Evolutionary conservation across 2,888 invertebrate genomes (phyloP).

Genomic region (Hecatera dysodea): DNA sequence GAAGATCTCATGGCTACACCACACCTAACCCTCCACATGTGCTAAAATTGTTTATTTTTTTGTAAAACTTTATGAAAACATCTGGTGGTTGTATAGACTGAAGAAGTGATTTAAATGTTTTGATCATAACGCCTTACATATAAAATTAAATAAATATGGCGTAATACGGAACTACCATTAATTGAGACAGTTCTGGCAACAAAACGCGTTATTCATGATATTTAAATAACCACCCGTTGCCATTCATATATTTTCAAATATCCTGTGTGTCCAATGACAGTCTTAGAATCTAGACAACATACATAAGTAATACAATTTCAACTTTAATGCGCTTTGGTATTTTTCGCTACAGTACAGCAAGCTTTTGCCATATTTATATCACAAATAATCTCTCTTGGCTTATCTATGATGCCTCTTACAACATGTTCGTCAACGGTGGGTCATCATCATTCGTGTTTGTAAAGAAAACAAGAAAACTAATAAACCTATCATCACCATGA

Average conservation of each 20-base stretch:
- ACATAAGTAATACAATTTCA: background rate
- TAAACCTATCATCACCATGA: conserved; percentile 42
- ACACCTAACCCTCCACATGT: background rate
- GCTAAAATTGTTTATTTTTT: background rate
- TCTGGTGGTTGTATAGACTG: background rate
- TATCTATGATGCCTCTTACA: conserved; percentile 1
- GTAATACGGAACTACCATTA: conserved; percentile 18
- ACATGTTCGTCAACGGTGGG: background rate
- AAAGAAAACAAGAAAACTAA: conserved; percentile 21
- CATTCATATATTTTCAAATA: background rate
- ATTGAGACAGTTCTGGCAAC: conserved; percentile 20
- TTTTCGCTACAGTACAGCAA: background rate
- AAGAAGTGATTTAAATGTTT: conserved; percentile 13
- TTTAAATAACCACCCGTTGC: conserved; percentile 23
- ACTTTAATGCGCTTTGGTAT: background rate
- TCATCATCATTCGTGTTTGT: background rate
- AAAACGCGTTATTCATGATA: conserved; percentile 22
- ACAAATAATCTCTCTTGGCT: background rate
- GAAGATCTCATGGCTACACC: too few species aligned
- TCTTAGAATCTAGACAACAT: too few species aligned
- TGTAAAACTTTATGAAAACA: background rate
- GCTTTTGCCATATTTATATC: background rate
- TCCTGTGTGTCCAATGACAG: too few species aligned
- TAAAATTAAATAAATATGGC: conserved; percentile 14
- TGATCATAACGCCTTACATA: background rate